phyloP scores from a whole-genome alignment of 1,140 invertebrate species.

The Papilio dardanus region DNA sequence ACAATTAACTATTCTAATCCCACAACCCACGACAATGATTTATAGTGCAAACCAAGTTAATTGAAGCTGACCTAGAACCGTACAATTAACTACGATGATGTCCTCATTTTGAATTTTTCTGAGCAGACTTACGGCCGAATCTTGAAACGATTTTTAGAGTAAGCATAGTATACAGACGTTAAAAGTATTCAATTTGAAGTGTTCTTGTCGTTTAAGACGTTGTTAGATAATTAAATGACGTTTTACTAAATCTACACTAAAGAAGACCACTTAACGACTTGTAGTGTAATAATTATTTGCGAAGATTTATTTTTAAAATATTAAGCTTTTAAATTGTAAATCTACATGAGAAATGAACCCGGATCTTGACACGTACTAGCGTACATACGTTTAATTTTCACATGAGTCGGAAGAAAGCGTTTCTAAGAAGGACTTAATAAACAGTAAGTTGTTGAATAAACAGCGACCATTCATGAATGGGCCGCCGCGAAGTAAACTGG shows the following conservation, averaged over 20 bases:
- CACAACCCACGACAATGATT: slow-evolving; percentile 8
- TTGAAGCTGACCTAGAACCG: background rate
- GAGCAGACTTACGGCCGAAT: no score
- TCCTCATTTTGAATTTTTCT: background rate
- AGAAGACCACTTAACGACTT: no score
- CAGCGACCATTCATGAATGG: slow-evolving; percentile 16
- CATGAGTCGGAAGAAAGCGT: slow-evolving; percentile 1
- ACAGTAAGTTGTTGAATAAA: slow-evolving; percentile 21
- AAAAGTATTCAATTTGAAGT: no score
- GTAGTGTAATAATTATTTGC: no score
- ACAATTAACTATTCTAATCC: background rate
- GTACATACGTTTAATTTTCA: background rate
- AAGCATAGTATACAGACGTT: no score
- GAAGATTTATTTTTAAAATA: no score
- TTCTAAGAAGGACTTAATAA: slow-evolving; percentile 21
- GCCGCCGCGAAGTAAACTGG: slow-evolving; percentile 8
- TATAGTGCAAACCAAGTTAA: slow-evolving; percentile 1
- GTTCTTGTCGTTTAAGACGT: no score
- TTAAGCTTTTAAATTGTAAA: background rate
- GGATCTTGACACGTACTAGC: background rate
- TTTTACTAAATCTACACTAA: no score
- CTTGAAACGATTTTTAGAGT: no score
- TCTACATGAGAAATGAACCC: background rate
- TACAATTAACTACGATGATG: background rate
- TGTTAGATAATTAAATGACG: no score